A percentile compares a stretch with the other conserved stretches of the same genome.
phyloP scores from a whole-genome alignment of 2,888 invertebrate genomes.

The Hartigia nigra region DNA sequence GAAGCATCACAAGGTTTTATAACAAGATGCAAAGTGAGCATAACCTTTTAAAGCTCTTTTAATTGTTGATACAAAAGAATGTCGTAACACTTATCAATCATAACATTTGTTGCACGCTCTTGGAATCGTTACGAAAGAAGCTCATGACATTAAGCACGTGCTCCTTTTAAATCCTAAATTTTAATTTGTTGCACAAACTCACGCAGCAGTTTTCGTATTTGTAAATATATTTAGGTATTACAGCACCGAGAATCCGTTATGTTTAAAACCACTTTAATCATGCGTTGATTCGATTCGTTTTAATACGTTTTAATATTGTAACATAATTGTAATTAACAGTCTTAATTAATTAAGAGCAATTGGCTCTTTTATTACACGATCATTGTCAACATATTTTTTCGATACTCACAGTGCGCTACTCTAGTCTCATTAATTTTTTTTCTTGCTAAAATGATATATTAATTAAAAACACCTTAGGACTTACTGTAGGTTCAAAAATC shows the following conservation, averaged over 20 bases:
- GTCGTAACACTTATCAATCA: background rate
- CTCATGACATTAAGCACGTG: background rate
- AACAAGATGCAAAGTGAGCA: background rate
- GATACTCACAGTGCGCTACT: constrained; percentile 26
- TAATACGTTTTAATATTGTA: constrained; percentile 30
- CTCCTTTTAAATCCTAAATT: background rate
- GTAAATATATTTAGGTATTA: background rate
- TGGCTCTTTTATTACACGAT: constrained; percentile 25
- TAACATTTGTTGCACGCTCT: background rate
- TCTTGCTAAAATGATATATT: background rate
- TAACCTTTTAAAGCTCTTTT: background rate
- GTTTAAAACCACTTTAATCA: background rate
- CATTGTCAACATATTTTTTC: background rate
- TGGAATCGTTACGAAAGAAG: background rate
- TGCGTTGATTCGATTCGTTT: background rate
- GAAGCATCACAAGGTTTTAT: background rate
- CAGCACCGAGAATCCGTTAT: background rate
- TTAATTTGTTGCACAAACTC: background rate
- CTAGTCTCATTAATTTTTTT: constrained; percentile 37
- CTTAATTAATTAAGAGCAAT: constrained; percentile 12
- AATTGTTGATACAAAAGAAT: background rate
- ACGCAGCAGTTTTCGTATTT: background rate
- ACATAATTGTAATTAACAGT: constrained; percentile 30
- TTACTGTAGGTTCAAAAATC: background rate
- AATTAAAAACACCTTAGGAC: background rate